Base-by-base conservation (phyloP, 2,888 invertebrate species). In the Prosapia bicincta region DNA sequence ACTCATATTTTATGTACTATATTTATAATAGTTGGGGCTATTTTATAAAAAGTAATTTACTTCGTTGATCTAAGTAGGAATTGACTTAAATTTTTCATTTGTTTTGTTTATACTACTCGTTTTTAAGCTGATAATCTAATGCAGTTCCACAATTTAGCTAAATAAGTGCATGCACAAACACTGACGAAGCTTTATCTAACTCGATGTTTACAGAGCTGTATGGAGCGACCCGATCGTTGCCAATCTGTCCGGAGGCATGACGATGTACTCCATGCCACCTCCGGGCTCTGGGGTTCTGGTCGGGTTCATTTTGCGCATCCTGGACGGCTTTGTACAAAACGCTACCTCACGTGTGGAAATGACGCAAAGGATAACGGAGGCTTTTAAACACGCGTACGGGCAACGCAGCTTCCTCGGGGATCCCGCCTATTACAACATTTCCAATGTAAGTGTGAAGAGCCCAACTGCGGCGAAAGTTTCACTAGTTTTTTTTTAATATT, bases 341-440 rank as follows among this genome's bases (percentile, higher is more conserved):
- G 85, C 90, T 68, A 84, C 86, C 73, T 85, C 85, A 65, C 86
- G 88, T 3, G 86, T 89, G 69, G 86, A 87, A 80, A 88, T 88
- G 75, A 87, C 91, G 2, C 85, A 99, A 83, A 90, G 95, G 75
- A 90, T 97, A 15, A 87, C 93, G 0, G 99, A 99, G 84, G 91
- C 97, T 0, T 92, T 96, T 83, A 99, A 99, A 84, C 96, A 93
- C 85, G 95, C 94, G 0, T 98, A 93, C 82, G 97, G 96, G 0
- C 90, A 90, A 76, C 89, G 99, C 76, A 93, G 95, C 0, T 91
- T 92, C 80, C 85, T 99, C 20, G 98, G 94, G 0, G 98, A 99
- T 85, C 87, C 90, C 26, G 89, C 90, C 73, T 96, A 91, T 83
- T 86, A 91, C 69, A 88, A 95, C 81, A 87, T 94, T 15, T 85